These are phyloP conservation scores for Lysandra bellargus DNA, from an alignment of 2,888 invertebrate species.

Conservation along the genomic window DNA sequence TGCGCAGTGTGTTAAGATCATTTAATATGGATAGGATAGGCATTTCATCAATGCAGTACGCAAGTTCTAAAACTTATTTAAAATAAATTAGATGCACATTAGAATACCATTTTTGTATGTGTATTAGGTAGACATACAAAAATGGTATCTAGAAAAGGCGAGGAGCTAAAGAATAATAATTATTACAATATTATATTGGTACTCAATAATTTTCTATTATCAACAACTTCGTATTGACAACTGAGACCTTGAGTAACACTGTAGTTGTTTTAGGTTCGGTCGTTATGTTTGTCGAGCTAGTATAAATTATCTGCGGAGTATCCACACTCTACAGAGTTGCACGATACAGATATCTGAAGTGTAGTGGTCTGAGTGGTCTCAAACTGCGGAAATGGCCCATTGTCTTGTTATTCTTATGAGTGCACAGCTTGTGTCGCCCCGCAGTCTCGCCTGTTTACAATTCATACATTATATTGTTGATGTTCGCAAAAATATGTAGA, in stretches of 20 bases:
- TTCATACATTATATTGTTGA: too few species aligned
- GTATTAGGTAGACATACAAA: too few species aligned
- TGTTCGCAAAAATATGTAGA: not conserved
- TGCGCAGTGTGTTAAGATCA: too few species aligned
- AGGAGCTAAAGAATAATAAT: too few species aligned
- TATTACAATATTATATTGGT: too few species aligned
- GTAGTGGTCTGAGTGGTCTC: not conserved
- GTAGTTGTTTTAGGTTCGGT: not conserved
- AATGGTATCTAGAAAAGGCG: too few species aligned
- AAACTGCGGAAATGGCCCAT: not conserved
- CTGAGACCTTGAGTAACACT: not conserved
- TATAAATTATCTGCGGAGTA: not conserved
- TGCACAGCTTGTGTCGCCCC: not conserved
- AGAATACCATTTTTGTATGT: too few species aligned
- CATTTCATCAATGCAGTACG: too few species aligned
- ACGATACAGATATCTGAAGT: not conserved
- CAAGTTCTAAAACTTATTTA: too few species aligned
- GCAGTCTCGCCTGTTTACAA: not conserved
- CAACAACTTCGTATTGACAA: not conserved
- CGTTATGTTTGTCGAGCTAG: not conserved
- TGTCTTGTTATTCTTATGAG: slow-evolving; percentile 3
- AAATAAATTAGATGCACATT: too few species aligned
- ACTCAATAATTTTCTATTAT: too few species aligned
- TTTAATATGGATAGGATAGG: too few species aligned
- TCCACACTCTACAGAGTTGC: not conserved